Conservation (phyloP, 2,888 invertebrate genomes). For the Charanyca ferruginea region DNA sequence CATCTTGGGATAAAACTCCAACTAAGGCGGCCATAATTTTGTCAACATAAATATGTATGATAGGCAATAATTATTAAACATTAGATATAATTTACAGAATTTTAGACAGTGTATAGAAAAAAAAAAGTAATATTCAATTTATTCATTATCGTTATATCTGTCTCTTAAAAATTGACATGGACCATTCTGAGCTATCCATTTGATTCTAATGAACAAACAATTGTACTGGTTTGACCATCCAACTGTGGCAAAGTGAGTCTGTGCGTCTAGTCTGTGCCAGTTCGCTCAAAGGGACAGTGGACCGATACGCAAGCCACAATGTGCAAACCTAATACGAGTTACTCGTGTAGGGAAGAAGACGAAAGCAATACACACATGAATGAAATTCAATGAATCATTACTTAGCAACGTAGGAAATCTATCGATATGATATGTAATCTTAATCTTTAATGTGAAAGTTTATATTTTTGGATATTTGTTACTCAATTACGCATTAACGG, state of each 20-base stretch:
- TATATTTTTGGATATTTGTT: too few relatives aligned
- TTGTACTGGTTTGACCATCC: constrained; percentile 16
- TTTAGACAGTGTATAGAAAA: too few relatives aligned
- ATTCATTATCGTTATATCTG: too few relatives aligned
- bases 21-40: too few relatives aligned
- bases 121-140: too few relatives aligned
- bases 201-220: constrained; percentile 17
- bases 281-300: constrained; percentile 35
- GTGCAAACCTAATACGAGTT: constrained; percentile 13
- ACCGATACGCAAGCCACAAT: constrained; percentile 6
- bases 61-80: too few relatives aligned
- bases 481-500: too few relatives aligned
- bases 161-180: not conserved
- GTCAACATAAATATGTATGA: too few relatives aligned
- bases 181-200: not conserved
- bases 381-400: constrained; percentile 3
- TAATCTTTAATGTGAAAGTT: too few relatives aligned
- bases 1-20: too few relatives aligned
- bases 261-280: constrained; percentile 19
- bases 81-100: too few relatives aligned
- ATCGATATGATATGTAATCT: not conserved
- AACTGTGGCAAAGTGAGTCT: constrained; percentile 26
- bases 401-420: not conserved
- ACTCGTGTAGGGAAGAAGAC: not conserved
- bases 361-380: constrained; percentile 8